These are phyloP conservation scores for Microdon myrmicae DNA, from an alignment of 2,888 invertebrate genomes.

Conservation along the genomic window DNA sequence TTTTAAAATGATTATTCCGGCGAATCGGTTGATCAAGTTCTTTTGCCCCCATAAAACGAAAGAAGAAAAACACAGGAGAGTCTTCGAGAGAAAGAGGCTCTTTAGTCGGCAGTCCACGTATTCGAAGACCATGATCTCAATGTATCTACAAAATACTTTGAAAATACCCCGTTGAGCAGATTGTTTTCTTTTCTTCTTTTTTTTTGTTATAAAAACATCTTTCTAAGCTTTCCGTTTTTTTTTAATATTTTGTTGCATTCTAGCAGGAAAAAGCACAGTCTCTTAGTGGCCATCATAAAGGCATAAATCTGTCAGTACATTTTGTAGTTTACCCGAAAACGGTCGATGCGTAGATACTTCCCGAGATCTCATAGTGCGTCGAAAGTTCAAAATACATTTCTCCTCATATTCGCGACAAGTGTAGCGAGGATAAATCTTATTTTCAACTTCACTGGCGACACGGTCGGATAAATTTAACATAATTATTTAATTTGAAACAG, in stretches of 20 bases:
- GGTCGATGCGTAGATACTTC: slow-evolving; percentile 36
- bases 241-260: slow-evolving; percentile 23
- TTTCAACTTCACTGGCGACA: too few relatives aligned
- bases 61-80: slow-evolving; percentile 37
- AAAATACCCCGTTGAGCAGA: slow-evolving; percentile 32
- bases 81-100: too few relatives aligned
- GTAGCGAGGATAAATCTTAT: slow-evolving; percentile 23
- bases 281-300: slow-evolving; percentile 15
- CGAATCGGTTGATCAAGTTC: slow-evolving; percentile 39
- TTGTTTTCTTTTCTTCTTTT: slow-evolving; percentile 35
- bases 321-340: slow-evolving; percentile 39
- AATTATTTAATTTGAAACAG: too few relatives aligned
- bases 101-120: too few relatives aligned
- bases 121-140: slow-evolving; percentile 51
- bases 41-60: slow-evolving; percentile 6
- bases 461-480: too few relatives aligned
- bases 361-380: slow-evolving; percentile 6
- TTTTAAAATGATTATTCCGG: slow-evolving; percentile 3
- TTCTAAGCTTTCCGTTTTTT: too few relatives aligned
- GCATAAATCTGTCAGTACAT: slow-evolving; percentile 30
- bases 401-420: slow-evolving; percentile 12
- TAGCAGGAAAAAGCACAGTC: slow-evolving; percentile 9
- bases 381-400: slow-evolving; percentile 7
- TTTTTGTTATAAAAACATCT: too few relatives aligned
- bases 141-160: slow-evolving; percentile 37